phyloP scores from a whole-genome alignment of 2,113 vertebrate genomes.

The Xiphophorus maculatus region DNA sequence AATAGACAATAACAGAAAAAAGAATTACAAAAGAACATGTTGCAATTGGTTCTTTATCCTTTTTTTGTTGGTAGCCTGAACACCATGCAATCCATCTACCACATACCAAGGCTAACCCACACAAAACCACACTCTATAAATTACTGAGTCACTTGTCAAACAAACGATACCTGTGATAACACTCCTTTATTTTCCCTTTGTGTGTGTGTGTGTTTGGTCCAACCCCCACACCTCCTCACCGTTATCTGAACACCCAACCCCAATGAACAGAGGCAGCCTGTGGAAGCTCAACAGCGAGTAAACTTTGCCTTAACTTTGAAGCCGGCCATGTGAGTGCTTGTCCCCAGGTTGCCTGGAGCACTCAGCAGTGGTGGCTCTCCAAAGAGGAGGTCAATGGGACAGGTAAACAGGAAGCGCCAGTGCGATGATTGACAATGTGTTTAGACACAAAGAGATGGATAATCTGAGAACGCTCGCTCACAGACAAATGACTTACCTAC shows the following conservation, averaged over 20 bases:
- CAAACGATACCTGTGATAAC: conserved; percentile 64
- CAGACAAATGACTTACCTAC: conserved; percentile 63
- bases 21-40: not conserved
- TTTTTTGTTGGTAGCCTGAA: conserved; percentile 20
- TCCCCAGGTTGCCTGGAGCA: conserved; percentile 60
- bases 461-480: conserved; percentile 55
- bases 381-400: conserved; percentile 76
- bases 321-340: conserved; percentile 68
- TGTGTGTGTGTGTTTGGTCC: conserved; percentile 57
- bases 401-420: conserved; percentile 79
- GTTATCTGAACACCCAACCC: conserved; percentile 71
- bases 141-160: conserved; percentile 65
- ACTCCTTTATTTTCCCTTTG: conserved; percentile 51
- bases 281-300: conserved; percentile 76
- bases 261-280: conserved; percentile 66
- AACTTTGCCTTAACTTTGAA: conserved; percentile 80
- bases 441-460: conserved; percentile 79
- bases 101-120: conserved; percentile 44
- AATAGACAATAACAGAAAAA: not conserved
- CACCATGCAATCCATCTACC: conserved; percentile 22
- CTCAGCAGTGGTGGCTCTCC: conserved; percentile 65
- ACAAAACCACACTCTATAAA: conserved; percentile 32
- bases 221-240: conserved; percentile 37
- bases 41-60: not conserved
- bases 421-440: conserved; percentile 73